Conservation (phyloP, 2,113 vertebrate species). For the Pterocles burchelli region DNA sequence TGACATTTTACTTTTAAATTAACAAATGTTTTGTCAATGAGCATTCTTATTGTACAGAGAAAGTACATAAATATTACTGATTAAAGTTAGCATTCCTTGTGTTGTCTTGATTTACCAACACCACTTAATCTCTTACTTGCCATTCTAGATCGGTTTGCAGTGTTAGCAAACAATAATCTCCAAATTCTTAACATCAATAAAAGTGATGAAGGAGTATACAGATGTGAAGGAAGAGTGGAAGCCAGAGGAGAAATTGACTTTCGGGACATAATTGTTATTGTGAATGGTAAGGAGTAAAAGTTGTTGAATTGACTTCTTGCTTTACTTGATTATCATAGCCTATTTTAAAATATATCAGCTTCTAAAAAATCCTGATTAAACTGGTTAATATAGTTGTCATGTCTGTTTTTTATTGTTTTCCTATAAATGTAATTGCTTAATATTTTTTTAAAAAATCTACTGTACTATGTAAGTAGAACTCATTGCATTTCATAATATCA, state of each 20-base stretch:
- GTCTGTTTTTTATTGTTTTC: not conserved
- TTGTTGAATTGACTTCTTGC: not conserved
- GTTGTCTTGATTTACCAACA: slow-evolving; percentile 22
- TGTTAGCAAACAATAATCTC: slow-evolving; percentile 93
- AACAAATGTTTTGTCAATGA: slow-evolving; percentile 33
- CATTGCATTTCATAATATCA: not conserved
- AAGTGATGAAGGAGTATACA: slow-evolving; percentile 94
- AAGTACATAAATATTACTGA: not conserved
- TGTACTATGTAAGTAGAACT: not conserved
- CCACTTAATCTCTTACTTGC: slow-evolving; percentile 25
- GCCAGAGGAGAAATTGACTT: slow-evolving; percentile 97
- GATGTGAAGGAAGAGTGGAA: slow-evolving; percentile 96
- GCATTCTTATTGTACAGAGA: not conserved
- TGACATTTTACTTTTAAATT: slow-evolving; percentile 71
- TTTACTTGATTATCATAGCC: not conserved
- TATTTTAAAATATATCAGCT: not conserved
- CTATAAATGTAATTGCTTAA: not conserved
- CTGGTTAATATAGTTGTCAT: not conserved
- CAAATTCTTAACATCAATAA: slow-evolving; percentile 94
- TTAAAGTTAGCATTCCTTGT: not conserved
- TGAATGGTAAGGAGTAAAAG: slow-evolving; percentile 87
- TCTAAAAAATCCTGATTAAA: not conserved
- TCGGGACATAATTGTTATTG: slow-evolving; percentile 92
- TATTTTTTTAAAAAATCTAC: not conserved
- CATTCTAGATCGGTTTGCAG: slow-evolving; percentile 84